Percentiles rank a stretch among this genome's conserved stretches.
phyloP scores from a whole-genome alignment of 2,797 vertebrate species.

The Tauraco hartlaubi region DNA sequence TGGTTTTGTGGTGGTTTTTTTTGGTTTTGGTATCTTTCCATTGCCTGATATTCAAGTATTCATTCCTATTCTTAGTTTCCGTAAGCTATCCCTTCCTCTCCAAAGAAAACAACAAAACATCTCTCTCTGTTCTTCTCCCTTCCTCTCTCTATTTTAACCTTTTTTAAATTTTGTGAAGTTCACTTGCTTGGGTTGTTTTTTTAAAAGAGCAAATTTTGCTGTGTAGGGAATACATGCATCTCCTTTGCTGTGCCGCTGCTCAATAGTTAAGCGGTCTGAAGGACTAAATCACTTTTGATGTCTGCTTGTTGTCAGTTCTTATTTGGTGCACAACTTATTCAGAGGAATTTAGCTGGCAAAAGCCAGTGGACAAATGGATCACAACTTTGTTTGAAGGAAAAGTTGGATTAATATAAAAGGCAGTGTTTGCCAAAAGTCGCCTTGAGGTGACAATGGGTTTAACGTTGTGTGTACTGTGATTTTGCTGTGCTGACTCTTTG shows the following conservation, averaged over 20 bases:
- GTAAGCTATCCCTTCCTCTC: background rate
- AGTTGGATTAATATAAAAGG: conserved; percentile 25
- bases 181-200: background rate
- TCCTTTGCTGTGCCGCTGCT: background rate
- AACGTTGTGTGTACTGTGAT: background rate
- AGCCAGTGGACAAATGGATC: background rate
- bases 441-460: conserved; percentile 28
- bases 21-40: background rate
- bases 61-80: background rate
- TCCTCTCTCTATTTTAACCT: background rate
- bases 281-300: conserved; percentile 31
- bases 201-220: background rate
- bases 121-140: background rate
- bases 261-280: background rate
- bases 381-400: conserved; percentile 30
- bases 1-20: no score
- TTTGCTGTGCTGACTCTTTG: background rate
- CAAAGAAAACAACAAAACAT: background rate
- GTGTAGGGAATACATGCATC: background rate
- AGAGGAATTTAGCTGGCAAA: conserved; percentile 44
- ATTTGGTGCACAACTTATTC: conserved; percentile 31
- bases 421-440: background rate
- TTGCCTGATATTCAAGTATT: background rate
- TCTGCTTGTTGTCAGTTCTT: conserved; percentile 33
- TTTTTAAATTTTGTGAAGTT: background rate